A percentile compares a stretch with the other conserved stretches of the same genome.
These are phyloP conservation scores for Umimayanthus kanabou DNA, from an alignment of 92 coral and sea anemone genomes.

Conservation along the genomic window DNA sequence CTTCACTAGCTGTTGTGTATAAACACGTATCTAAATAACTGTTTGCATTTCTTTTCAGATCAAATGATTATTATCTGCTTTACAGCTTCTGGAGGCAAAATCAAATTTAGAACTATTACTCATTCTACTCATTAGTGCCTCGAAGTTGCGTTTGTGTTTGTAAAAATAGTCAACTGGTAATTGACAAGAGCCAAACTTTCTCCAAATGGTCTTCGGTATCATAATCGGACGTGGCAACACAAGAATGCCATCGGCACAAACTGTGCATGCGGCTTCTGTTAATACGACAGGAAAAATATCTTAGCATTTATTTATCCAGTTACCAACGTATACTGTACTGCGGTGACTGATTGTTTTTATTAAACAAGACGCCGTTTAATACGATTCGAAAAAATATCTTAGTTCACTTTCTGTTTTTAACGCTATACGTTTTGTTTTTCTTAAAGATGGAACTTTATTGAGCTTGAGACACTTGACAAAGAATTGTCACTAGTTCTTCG, in stretches of 20 bases:
- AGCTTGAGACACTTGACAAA: not conserved
- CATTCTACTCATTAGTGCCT: not conserved
- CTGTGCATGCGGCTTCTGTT: not conserved
- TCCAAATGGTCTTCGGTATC: not conserved
- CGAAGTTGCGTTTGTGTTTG: not conserved
- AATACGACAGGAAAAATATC: not conserved
- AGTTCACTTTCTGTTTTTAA: not conserved
- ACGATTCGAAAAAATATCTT: not conserved
- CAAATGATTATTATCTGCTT: not conserved
- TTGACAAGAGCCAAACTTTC: not conserved
- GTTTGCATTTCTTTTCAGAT: slow-evolving; percentile 19
- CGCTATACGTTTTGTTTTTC: not conserved
- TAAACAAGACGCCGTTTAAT: too few relatives aligned
- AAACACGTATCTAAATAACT: not conserved
- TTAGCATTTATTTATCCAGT: not conserved
- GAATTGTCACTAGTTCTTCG: not conserved
- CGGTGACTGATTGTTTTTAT: not conserved
- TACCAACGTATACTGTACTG: not conserved
- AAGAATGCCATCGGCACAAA: not conserved
- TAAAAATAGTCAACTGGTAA: not conserved
- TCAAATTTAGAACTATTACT: not conserved
- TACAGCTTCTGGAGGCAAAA: not conserved
- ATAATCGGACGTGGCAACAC: not conserved
- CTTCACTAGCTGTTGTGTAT: not conserved
- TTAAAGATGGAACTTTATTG: not conserved